phyloP scores from a whole-genome alignment of 1,140 invertebrate genomes.

The Daktulosphaira vitifoliae region DNA sequence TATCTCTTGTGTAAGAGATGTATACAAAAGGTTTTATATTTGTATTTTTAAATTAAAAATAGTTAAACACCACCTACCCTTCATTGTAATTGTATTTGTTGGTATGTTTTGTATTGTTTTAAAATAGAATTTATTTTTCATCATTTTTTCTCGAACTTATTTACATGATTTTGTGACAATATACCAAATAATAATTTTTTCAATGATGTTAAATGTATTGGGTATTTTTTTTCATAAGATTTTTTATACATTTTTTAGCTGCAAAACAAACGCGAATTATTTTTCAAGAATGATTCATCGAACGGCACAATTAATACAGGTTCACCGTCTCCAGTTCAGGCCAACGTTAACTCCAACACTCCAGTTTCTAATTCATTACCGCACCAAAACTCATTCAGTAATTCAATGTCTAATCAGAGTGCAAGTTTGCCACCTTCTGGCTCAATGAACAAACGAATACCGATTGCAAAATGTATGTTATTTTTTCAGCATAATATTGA shows the following conservation, averaged over 20 bases:
- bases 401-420: constrained; percentile 7
- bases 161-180: background rate
- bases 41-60: too few species aligned
- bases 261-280: constrained; percentile 66
- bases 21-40: too few species aligned
- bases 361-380: constrained; percentile 8
- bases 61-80: too few species aligned
- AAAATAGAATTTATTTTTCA: too few species aligned
- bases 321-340: constrained; percentile 43
- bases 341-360: constrained; percentile 17
- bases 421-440: constrained; percentile 1
- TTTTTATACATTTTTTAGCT: constrained; percentile 50
- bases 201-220: too few species aligned
- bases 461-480: background rate
- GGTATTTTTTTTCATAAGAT: too few species aligned
- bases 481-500: too few species aligned
- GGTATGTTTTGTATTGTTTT: too few species aligned
- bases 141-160: background rate
- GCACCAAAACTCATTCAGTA: constrained; percentile 6
- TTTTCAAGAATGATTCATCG: constrained; percentile 57
- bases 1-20: too few species aligned
- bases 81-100: too few species aligned
- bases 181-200: background rate
- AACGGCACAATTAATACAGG: constrained; percentile 45
- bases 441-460: constrained; percentile 16